Base-by-base conservation (phyloP, 2,113 vertebrate genomes). In the Phasianus colchicus region DNA sequence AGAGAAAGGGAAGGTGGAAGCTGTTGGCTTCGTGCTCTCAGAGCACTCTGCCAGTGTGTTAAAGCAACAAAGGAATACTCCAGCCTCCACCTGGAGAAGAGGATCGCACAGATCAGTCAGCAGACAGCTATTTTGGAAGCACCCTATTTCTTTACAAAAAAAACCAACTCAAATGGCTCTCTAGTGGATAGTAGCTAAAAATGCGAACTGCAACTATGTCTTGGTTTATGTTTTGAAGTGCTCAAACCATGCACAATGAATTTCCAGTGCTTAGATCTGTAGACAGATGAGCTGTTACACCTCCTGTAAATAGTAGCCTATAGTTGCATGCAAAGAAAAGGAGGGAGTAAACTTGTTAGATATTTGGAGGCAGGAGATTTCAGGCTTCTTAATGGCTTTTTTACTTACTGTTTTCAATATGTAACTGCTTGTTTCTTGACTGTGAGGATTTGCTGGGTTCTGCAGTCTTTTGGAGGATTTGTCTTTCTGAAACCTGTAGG, bases 171-270 rank as follows among this genome's bases (percentile, higher is more conserved):
- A 61, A 61, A 61, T 8, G 9, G 9, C 52, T 76, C 9, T 71
- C 9, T 60, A 18, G 16, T 43, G 58, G 27, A 16, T 48, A 2
- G 32, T 40, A 32, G 32, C 34, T 83, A 71, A 79, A 86, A 75
- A 75, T 32, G 20, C 0, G 0, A 65, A 25, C 71, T 66, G 78
- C 18, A 75, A 14, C 24, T 2, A 0, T 21, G 19, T 22, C 29
- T 83, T 57, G 20, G 1, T 32, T 89, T 64, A 3, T 3, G 47
- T 43, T 80, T 88, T 65, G 24, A 65, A 40, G 54, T 70, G 55
- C 4, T 21, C 13, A 29, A 48, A 7, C 34, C 19, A 29, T 30
- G 34, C 45, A 34, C 30, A n/a, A 25, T 24, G 54, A 32, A 75
- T 61, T 80, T 24, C 22, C 14, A 18, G 57, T 50, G 34, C 67